Base-by-base conservation (phyloP, 2,113 vertebrate species). In the Rhinoptilus africanus region DNA sequence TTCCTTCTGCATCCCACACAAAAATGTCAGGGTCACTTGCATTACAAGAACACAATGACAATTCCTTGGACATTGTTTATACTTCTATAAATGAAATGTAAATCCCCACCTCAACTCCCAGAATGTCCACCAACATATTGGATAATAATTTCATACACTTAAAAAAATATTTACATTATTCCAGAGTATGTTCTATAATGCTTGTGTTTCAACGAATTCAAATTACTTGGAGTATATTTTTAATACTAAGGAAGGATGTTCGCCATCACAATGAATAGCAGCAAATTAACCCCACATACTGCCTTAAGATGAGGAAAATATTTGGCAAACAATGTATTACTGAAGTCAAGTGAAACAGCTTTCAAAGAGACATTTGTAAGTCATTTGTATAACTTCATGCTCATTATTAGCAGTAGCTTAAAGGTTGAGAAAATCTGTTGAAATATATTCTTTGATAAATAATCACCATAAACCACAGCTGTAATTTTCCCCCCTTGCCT, bases 231-330 rank as follows among this genome's bases (percentile, higher is more conserved):
- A 89, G 50, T 79, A 74, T 90, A 88, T 82, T 95, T 95, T 93
- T 86, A 91, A 59, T 84, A 39, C 6, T 78, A 94, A 91, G 73
- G 51, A 95, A 95, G 63, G 73, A 94, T 95, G 71, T 88, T 93
- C 87, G 91, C 45, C 79, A 76, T 96, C 94, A 89, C 83, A 96
- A 90, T 67, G 92, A 96, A 95, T 53, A 66, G 12, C 34, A 95
- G 80, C 69, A 95, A 97, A 97, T 88, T 88, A 96, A 92, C 45
- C 53, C 67, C 79, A 85, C 32, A 8, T 59, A 67, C 19, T 81
- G 30, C 78, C 74, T 97, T 96, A 91, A 92, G 74, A 97, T 59
- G 57, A 95, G 81, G 81, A 95, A 97, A 97, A 87, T 83, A 88
- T 43, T 78, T 89, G 37, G 41, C 78, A 82, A 94, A 21, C 10